Conservation (phyloP, 2,113 vertebrate genomes). For the Pycnonotus jocosus region DNA sequence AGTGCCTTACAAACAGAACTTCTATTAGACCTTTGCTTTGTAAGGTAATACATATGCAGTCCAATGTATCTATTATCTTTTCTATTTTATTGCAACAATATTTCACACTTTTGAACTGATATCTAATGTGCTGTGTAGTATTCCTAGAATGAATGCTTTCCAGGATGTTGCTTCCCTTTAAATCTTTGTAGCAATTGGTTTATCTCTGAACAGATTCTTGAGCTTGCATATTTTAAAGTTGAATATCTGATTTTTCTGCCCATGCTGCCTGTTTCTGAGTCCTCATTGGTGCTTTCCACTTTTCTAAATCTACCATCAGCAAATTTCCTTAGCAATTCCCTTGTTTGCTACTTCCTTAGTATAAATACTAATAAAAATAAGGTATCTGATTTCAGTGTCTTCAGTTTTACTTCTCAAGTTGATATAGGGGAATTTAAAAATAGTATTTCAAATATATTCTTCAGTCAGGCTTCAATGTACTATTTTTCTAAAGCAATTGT, state of each 20-base stretch:
- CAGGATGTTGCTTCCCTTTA: background rate
- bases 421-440: background rate
- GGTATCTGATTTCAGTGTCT: background rate
- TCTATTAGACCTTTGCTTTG: background rate
- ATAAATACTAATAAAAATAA: background rate
- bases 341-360: background rate
- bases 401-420: background rate
- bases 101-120: background rate
- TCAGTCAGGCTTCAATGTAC: background rate
- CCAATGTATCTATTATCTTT: background rate
- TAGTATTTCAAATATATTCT: background rate
- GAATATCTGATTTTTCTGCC: background rate
- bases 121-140: background rate
- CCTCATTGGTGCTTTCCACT: background rate
- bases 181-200: background rate
- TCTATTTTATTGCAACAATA: background rate
- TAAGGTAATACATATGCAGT: background rate
- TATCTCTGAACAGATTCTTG: background rate
- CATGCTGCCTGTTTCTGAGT: background rate
- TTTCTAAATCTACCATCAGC: background rate
- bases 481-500: background rate
- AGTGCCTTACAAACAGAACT: background rate
- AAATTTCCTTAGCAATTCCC: background rate
- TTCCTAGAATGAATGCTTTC: background rate
- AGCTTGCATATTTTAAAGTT: background rate